Evolutionary conservation across 2,888 invertebrate genomes (phyloP), one percentile per base, ranked within the genome.

Genomic region (Scaeva pyrastri): DNA sequence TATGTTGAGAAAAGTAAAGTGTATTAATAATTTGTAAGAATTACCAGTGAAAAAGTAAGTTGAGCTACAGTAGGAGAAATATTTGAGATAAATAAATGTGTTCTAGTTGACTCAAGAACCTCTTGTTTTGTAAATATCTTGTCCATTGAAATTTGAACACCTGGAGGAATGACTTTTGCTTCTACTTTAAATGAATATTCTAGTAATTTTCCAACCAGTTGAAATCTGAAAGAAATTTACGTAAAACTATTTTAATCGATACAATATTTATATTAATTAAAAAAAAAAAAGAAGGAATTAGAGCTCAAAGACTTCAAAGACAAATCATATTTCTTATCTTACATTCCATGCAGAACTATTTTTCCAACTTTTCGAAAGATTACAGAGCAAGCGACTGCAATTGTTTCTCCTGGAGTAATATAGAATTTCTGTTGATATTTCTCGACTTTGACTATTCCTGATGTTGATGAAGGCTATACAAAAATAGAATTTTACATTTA

Each of bases 51-150:
- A 77, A 91, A 75, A 2, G 79, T 78, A 19, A 91, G 82, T 83
- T 88, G 88, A 1, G 92, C 91, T 10, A 88, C 80, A 1, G 91
- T 90, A 3, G 91, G 90, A 26, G 90, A 88, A 2, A 50, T 76
- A 77, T 92, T 92, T 41, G 90, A 90, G 43, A 92, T 90, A 39
- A 89, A 91, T 21, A 92, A 78, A 41, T 89, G 88, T 1, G 88
- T 45, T 52, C 86, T 86, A 7, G 71, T 66, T 2, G n/a, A 5
- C 36, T 90, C 88, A 19, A 89, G 88, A 23, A 92, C 90, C 2
- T 84, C 82, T 8, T 90, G 64, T 0, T 86, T 88, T 3, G 80
- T 16, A 7, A 78, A 74, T 2, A 91, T 80, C 7, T 52, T 76
- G 1, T 50, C 83, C 8, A 90, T 90, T 0, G 43, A 75, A 0